A percentile compares a stretch with the other conserved stretches of the same genome.
These are phyloP conservation scores for Oryctes rhinoceros DNA, from an alignment of 1,140 invertebrate genomes.

Conservation along the genomic window DNA sequence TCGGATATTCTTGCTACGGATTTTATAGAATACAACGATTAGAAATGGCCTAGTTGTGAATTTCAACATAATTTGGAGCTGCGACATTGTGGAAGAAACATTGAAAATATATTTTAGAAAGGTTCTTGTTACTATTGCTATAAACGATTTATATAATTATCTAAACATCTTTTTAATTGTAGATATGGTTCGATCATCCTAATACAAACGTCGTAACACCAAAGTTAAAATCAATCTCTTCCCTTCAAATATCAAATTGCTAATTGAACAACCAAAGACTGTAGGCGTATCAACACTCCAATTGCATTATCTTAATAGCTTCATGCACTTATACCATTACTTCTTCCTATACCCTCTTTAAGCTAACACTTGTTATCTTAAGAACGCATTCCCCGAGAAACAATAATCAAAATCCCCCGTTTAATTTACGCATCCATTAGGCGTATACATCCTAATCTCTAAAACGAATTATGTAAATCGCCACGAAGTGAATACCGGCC, in stretches of 20 bases:
- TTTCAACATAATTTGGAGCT: too few relatives aligned
- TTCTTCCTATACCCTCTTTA: not conserved
- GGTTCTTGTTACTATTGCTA: too few relatives aligned
- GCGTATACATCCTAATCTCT: slow-evolving; percentile 7
- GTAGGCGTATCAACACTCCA: too few relatives aligned
- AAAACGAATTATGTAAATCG: slow-evolving; percentile 34
- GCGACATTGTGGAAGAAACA: not conserved
- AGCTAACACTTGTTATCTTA: not conserved
- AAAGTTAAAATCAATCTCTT: too few relatives aligned
- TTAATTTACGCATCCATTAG: slow-evolving; percentile 35
- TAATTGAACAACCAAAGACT: too few relatives aligned
- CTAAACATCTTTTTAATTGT: too few relatives aligned
- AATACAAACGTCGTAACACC: too few relatives aligned
- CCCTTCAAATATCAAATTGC: too few relatives aligned
- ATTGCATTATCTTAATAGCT: slow-evolving; percentile 1
- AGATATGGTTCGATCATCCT: too few relatives aligned
- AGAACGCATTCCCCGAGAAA: slow-evolving; percentile 3
- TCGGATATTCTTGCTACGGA: not conserved
- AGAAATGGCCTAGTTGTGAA: too few relatives aligned
- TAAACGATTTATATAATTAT: too few relatives aligned
- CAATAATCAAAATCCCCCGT: slow-evolving; percentile 16
- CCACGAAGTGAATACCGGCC: slow-evolving; percentile 11
- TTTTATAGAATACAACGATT: too few relatives aligned
- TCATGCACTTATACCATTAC: not conserved
- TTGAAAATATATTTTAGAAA: not conserved